Evolutionary conservation across 1,140 invertebrate genomes (phyloP), one percentile per base, ranked within the genome.

Genomic region (Drosophila sp.): DNA sequence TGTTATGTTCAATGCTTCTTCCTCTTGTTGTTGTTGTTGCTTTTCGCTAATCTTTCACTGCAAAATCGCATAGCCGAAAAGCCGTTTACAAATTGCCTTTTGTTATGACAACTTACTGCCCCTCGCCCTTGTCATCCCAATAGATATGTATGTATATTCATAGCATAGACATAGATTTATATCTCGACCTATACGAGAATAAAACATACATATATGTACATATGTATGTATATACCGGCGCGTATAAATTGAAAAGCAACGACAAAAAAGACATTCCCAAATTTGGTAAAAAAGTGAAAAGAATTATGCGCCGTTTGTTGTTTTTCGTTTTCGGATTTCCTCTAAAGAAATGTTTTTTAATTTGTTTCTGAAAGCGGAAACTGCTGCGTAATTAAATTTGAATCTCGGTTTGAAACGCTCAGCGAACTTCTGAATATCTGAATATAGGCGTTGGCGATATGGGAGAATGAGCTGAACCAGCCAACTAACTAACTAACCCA

Each of bases 261-360:
- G 44, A 62, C 66, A 57, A 70, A 77, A 66, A 50, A 40, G 60
- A 47, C 66, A 69, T 57, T 41, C 17, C 84, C 85, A 66, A 71
- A 89, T 89, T 89, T 80, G 84, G 84, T 77, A 62, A 89, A 84
- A 80, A 80, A 80, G 84, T 89, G 85, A 89, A 89, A 89, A 89
- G 77, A 83, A 89, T 83, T 78, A 80, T 83, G 70, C 72, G 79
- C 68, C 25, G 66, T 76, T 61, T 61, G 30, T 17, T n/a, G 8
- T 60, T 23, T 30, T 60, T 40, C 17, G 10, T 60, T 38, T 76
- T 77, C 66, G 73, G 69, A 84, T 72, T 84, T 89, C 84, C 84
- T 80, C 60, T 58, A 89, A 86, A 86, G 83, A 86, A 86, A 87
- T 85, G 71, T 76, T 47, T 50, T 50, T 66, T 35, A 64, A 41